Evolutionary conservation across 2,888 invertebrate species (phyloP), one percentile per base, ranked within the genome.

Genomic region (Melanargia galathea): DNA sequence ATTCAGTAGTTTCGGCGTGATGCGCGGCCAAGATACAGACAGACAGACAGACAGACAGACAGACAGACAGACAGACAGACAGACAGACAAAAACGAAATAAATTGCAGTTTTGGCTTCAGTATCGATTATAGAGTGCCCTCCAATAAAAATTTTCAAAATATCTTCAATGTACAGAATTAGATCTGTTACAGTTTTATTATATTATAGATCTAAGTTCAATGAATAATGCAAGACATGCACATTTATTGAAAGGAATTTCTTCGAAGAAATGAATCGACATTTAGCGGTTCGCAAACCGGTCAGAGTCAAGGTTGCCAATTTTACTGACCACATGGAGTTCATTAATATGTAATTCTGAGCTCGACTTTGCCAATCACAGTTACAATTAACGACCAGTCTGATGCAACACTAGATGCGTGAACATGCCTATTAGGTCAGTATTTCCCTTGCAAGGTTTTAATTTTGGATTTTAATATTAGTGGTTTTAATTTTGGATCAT

Each of bases 301-400:
- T 52, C 52, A 35, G 52, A 52, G 52, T 52, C 52, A 52, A 52
- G 52, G 52, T 35, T 35, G 51, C 10, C 52, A 35, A 35, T 52
- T 35, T 52, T 6, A 35, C 20, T 35, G 7, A 35, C 20, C 52
- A 33, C 52, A 20, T 52, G 51, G 18, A 30, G 30, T 33, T 51
- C 11, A 26, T 30, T 16, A 2, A 49, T 30, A n/a, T n/a, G n/a
- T n/a, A n/a, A n/a, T n/a, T n/a, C n/a, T 49, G 8, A 26, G 49
- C 49, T 49, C 49, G 10, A 49, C 8, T n/a, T 49, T 16, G 10
- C 7, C 35, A 20, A 11, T 26, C 16, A 43, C 40, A 30, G 30
- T 13, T 16, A 30, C 16, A 49, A 30, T 52, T 52, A 33, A 35
- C 20, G 52, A 33, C 6, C 35, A 20, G 35, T 35, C 20, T 35